Percentiles rank a stretch among this genome's conserved stretches.
Evolutionary conservation across 2,113 vertebrate genomes (phyloP).

Genomic region (Ammodytes dubius): DNA sequence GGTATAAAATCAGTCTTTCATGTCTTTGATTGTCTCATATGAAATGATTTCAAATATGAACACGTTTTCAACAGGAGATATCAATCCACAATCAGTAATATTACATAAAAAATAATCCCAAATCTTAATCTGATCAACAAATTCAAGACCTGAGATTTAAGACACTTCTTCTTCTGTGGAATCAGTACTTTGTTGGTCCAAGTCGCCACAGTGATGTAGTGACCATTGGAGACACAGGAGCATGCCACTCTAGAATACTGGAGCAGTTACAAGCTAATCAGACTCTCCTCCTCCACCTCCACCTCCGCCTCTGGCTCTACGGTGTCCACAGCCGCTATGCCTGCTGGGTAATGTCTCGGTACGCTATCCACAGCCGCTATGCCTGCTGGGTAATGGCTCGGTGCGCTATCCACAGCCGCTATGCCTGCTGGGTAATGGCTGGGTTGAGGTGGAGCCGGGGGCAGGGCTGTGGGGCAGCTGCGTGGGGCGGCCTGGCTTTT

Average conservation of each 20-base stretch:
- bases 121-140: no score
- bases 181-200: not conserved
- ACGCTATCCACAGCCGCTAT: not conserved
- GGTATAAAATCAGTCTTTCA: not conserved
- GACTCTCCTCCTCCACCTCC: constrained; percentile 50
- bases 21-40: not conserved
- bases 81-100: no score
- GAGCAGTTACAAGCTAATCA: constrained; percentile 70
- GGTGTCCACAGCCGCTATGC: not conserved
- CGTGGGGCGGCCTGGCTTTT: not conserved
- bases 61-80: no score
- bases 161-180: not conserved
- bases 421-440: not conserved
- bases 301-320: constrained; percentile 11
- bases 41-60: no score
- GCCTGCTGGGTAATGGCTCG: not conserved
- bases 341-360: not conserved
- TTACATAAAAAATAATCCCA: no score
- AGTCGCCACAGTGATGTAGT: constrained; percentile 16
- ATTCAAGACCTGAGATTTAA: no score
- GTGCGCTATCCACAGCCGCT: not conserved
- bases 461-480: constrained; percentile 54
- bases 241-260: not conserved
- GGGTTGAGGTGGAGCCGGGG: constrained; percentile 49
- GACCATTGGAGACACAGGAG: constrained; percentile 15